Evolutionary conservation across 2,888 invertebrate genomes (phyloP).

Genomic region (Drosophila prolongata): DNA sequence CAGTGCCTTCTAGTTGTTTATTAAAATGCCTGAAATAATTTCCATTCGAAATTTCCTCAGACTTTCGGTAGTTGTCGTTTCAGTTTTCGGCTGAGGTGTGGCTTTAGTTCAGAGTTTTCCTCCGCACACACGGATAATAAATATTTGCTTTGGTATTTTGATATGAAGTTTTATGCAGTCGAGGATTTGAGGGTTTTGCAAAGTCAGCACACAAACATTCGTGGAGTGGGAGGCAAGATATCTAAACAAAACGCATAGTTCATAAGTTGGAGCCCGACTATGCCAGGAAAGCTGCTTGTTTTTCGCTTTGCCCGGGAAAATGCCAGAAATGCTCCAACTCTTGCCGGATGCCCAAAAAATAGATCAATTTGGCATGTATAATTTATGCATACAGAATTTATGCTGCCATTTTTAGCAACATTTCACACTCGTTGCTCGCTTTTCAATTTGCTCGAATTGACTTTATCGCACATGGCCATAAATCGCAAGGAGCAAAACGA

Average conservation of each 20-base stretch:
- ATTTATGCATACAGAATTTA: conserved; percentile 67
- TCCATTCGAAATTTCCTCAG: conserved; percentile 52
- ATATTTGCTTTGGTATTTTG: conserved; percentile 75
- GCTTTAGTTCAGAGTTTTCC: conserved; percentile 39
- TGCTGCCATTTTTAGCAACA: conserved; percentile 64
- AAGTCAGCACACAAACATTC: conserved; percentile 44
- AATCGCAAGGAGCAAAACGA: conserved; percentile 46
- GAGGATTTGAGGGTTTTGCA: conserved; percentile 48
- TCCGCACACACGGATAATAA: conserved; percentile 64
- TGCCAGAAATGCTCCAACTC: conserved; percentile 55
- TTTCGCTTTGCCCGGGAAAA: conserved; percentile 23
- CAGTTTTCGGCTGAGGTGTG: conserved; percentile 43
- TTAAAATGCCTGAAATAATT: conserved; percentile 75
- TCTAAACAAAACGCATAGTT: conserved; percentile 53
- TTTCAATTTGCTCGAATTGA: conserved; percentile 67
- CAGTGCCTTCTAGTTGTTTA: conserved; percentile 57
- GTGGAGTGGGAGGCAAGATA: conserved; percentile 12
- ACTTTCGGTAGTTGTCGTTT: conserved; percentile 33
- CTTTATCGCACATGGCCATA: conserved; percentile 53
- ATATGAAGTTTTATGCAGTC: conserved; percentile 66
- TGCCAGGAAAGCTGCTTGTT: conserved; percentile 6
- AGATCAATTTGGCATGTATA: conserved; percentile 46
- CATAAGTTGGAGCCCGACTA: conserved; percentile 44
- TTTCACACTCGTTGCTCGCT: conserved; percentile 49
- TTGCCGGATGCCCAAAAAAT: conserved; percentile 24